Evolutionary conservation across 2,888 invertebrate species (phyloP).

Genomic region (Callinectes sapidus): DNA sequence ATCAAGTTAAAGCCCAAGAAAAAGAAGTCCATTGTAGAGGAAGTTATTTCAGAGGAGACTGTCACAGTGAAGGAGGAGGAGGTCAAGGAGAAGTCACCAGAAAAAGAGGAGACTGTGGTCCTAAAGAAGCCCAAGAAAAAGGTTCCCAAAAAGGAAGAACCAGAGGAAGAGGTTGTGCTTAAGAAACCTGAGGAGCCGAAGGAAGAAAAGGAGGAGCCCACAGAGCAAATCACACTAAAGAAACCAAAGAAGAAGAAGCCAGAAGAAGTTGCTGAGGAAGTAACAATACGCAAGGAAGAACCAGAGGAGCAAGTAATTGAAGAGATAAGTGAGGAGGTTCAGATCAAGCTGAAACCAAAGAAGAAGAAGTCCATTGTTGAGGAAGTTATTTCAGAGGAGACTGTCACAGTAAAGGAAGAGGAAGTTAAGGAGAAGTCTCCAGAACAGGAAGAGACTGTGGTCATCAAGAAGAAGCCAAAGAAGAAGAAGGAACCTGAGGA

Average conservation of each 20-base stretch:
- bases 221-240: slow-evolving; percentile 68
- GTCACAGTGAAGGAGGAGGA: slow-evolving; percentile 73
- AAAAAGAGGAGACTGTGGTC: slow-evolving; percentile 60
- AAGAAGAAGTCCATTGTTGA: slow-evolving; percentile 72
- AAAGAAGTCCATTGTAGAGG: slow-evolving; percentile 73
- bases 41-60: slow-evolving; percentile 74
- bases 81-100: slow-evolving; percentile 19
- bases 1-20: slow-evolving; percentile 43
- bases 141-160: slow-evolving; percentile 72
- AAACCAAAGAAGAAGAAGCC: slow-evolving; percentile 75
- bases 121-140: slow-evolving; percentile 53
- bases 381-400: slow-evolving; percentile 79
- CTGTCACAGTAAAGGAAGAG: slow-evolving; percentile 77
- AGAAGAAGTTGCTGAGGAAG: slow-evolving; percentile 76
- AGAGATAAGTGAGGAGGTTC: slow-evolving; percentile 72
- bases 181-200: slow-evolving; percentile 80
- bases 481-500: slow-evolving; percentile 74
- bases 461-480: slow-evolving; percentile 74
- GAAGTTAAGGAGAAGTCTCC: slow-evolving; percentile 80
- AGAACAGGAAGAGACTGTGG: slow-evolving; percentile 76
- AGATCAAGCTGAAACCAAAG: slow-evolving; percentile 47
- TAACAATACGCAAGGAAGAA: slow-evolving; percentile 72
- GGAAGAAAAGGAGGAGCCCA: slow-evolving; percentile 53
- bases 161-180: slow-evolving; percentile 75
- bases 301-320: slow-evolving; percentile 73